Evolutionary conservation across 2,113 vertebrate species (phyloP), one percentile per base, ranked within the genome.

Genomic region (Entosphenus tridentatus): DNA sequence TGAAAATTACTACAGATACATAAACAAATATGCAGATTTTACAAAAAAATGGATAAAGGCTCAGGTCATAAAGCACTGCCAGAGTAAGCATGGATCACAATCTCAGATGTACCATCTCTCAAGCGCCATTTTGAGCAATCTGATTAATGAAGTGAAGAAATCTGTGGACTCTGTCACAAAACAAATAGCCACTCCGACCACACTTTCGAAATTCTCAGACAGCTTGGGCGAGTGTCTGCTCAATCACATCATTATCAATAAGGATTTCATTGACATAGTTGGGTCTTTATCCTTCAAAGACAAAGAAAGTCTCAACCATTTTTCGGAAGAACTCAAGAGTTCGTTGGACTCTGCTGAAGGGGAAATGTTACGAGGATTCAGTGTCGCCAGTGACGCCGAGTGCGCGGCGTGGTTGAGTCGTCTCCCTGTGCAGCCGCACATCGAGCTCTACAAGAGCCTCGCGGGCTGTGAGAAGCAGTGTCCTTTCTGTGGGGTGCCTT

Each of bases 401-500:
- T 55, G 56, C 18, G 18, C 2, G 18, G 18, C 18, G 18, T 21
- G 18, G 39, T 8, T 71, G 54, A 14, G 13, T 69, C 12, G 55
- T 9, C 21, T 71, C 54, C 56, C 65, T 55, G 59, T 13, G 18
- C 55, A 69, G 59, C 71, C 71, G 56, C 56, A 13, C 56, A 68
- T 57, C 8, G 67, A 58, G 67, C 57, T 71, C 16, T 57, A 68
- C 21, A 68, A 68, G 3, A 57, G 55, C 57, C 57, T 71, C 56
- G 12, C 56, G 10, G 67, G 67, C 70, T 71, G 70, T 57, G 67
- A 16, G 67, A 68, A 69, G 71, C 67, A 69, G 14, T 71, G 71
- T 14, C 68, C 71, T n/a, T 71, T 69, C 56, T 71, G 71, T 69
- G 57, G 57, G 3, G 71, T 69, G 11, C 67, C 67, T 57, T 71